phyloP scores from a whole-genome alignment of 2,797 vertebrate species.

The Scleropages formosus region DNA sequence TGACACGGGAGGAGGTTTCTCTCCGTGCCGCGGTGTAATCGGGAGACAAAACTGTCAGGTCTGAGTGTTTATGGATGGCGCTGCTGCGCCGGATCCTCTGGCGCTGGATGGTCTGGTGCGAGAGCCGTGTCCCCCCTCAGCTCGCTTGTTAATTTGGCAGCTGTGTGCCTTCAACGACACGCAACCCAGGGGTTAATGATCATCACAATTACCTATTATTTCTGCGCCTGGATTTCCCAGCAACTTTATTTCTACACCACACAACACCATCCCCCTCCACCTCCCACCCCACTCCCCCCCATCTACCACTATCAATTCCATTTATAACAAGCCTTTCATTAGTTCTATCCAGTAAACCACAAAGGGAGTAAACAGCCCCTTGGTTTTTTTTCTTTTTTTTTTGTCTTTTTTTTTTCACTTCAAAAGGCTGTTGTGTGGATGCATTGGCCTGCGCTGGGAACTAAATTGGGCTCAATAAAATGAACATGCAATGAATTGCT shows the following conservation, averaged over 20 bases:
- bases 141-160: not conserved
- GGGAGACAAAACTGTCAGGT: no score
- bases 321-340: slow-evolving; percentile 20
- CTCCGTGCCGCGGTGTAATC: no score
- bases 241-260: not conserved
- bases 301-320: not conserved
- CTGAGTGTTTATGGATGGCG: no score
- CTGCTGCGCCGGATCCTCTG: no score
- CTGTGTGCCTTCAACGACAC: not conserved
- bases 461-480: slow-evolving; percentile 16
- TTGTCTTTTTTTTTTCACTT: slow-evolving; percentile 6
- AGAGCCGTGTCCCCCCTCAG: not conserved
- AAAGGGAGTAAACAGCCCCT: not conserved
- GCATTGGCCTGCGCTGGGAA: not conserved
- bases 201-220: slow-evolving; percentile 13
- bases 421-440: not conserved
- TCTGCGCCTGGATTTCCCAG: slow-evolving; percentile 14
- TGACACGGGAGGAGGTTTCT: not conserved
- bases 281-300: no score
- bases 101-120: not conserved
- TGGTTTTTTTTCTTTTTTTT: not conserved
- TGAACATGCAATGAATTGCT: slow-evolving; percentile 3
- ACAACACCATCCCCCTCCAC: no score
- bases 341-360: slow-evolving; percentile 21
- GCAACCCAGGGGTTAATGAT: slow-evolving; percentile 25